Evolutionary conservation across 1,140 invertebrate genomes (phyloP), one percentile per base, ranked within the genome.

Genomic region (Cataglyphis hispanica): DNA sequence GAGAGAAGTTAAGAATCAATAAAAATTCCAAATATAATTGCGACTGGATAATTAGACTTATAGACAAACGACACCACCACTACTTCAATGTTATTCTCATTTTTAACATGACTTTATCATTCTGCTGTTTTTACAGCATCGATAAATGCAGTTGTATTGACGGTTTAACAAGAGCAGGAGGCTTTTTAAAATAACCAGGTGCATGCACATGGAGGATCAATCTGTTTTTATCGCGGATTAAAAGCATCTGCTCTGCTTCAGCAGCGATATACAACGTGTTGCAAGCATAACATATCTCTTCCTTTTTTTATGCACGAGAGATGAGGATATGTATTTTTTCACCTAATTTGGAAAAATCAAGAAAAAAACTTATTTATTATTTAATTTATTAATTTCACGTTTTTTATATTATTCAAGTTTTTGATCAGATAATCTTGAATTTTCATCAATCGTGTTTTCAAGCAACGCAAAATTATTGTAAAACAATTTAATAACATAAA

Each of bases 201-300:
- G 58, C 25, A 50, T 46, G 34, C 56, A 61, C 56, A 63, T 13
- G 16, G 19, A 27, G n/a, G 56, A 43, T 27, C 58, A 58, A 27
- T 76, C 40, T 43, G 25, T 43, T 76, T 76, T 76, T 63, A 76
- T 76, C 25, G 58, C 25, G 13, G 56, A 76, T 76, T 76, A 76
- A 76, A 63, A 63, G 56, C 58, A 40, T 63, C 56, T 76, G 56
- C 56, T 76, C 37, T 22, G 37, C 37, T 76, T 76, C 7, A 61
- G 22, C 25, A 43, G 8, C 34, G 10, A 63, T 43, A 43, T 43
- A 43, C 16, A 63, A 10, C 34, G 5, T 10, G 37, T 27, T 4
- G 3, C 46, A 16, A 13, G 22, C 16, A 56, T 56, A 58, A 60
- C 22, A 58, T 11, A 22, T n/a, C 10, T 58, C 34, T 74, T 6